Evolutionary conservation across 2,113 vertebrate species (phyloP), one percentile per base, ranked within the genome.

Genomic region (Leucopsar rothschildi): DNA sequence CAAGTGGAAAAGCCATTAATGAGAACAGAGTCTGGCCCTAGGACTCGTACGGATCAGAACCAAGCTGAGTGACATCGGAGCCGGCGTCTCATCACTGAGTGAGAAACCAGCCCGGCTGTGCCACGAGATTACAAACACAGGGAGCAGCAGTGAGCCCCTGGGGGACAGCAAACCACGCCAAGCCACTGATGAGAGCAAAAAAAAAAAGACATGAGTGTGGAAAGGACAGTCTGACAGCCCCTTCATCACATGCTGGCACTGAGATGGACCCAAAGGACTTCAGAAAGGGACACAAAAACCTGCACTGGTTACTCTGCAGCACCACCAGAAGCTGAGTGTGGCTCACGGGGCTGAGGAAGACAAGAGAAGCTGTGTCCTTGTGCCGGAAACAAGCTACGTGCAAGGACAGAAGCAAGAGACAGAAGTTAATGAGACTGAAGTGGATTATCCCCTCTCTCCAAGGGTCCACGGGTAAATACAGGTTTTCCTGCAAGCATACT

Each of bases 171-270:
- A 80, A 86, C 35, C 1, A 1, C 8, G 50, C 18, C 60, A 33
- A 42, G 53, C 17, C 55, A 71, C 2, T 49, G 44, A 39, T 4
- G 19, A 82, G 21, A 50, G 49, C 9, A 3, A 56, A 60, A 33
- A 25, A 44, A 27, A 44, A 27, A 45, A 57, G 18, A 56, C 44
- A 39, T 3, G 3, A 61, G 23, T 2, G 0, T 0, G 0, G 28
- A 15, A 21, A 6, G 15, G 12, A 82, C 29, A 55, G 88, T 11
- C 59, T 47, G 15, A 84, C 40, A 53, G 79, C 22, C 39, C 42
- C 29, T 50, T 82, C 53, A 45, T 55, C 44, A 25, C 0, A 0
- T 69, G 49, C 24, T 40, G 40, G 35, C 59, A 83, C 2, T 31
- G 80, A 88, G 35, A 75, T 15, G 28, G 29, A 90, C 63, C 29